phyloP scores from a whole-genome alignment of 2,797 vertebrate species.

The Myripristis jacobus region DNA sequence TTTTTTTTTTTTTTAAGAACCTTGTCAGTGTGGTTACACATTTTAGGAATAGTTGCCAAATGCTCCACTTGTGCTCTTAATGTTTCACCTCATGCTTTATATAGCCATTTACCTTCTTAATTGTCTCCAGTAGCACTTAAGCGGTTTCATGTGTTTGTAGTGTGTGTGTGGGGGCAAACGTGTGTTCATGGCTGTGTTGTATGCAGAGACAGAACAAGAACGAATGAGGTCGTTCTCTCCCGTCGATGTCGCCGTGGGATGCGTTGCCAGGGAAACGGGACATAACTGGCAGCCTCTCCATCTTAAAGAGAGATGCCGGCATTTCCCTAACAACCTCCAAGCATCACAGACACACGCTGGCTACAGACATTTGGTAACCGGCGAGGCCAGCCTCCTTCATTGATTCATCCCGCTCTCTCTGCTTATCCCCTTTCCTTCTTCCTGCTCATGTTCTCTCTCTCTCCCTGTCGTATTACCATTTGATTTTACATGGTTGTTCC shows the following conservation, averaged over 20 bases:
- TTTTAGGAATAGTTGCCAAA: neutral
- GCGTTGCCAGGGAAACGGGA: constrained; percentile 64
- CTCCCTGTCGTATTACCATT: neutral
- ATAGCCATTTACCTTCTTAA: neutral
- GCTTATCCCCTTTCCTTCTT: neutral
- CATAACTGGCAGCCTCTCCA: constrained; percentile 31
- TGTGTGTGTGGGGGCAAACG: neutral
- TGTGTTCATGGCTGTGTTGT: neutral
- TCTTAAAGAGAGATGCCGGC: constrained; percentile 20
- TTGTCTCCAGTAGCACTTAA: neutral
- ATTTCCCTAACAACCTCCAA: neutral
- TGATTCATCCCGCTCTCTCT: neutral
- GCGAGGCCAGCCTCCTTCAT: neutral
- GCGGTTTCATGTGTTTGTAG: neutral
- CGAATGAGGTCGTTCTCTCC: neutral
- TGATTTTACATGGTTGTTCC: neutral
- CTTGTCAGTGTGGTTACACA: neutral
- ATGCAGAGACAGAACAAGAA: no score
- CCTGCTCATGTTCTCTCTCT: neutral
- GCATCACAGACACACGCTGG: neutral
- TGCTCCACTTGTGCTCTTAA: neutral
- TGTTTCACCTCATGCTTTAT: no score
- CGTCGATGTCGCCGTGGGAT: constrained; percentile 7
- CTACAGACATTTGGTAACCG: neutral
- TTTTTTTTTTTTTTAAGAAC: neutral